phyloP scores from a whole-genome alignment of 2,113 vertebrate genomes.

The Cyprinus carpio region DNA sequence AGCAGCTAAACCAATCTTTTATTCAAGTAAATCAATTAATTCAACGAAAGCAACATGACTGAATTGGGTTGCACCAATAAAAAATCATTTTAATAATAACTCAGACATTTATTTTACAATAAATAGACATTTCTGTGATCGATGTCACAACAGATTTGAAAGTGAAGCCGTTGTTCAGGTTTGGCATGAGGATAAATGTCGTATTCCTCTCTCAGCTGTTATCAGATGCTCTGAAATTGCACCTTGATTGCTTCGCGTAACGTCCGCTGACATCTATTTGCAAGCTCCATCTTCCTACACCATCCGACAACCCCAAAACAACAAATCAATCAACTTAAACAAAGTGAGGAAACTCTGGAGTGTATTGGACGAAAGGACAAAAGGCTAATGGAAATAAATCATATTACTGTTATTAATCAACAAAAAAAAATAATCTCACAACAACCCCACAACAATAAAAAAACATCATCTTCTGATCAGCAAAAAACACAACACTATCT shows the following conservation, averaged over 20 bases:
- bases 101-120: no score
- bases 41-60: no score
- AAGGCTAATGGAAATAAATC: constrained; percentile 27
- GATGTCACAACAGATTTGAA: neutral
- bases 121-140: neutral
- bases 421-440: neutral
- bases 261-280: constrained; percentile 32
- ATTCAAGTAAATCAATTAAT: neutral
- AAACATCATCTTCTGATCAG: neutral
- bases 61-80: neutral
- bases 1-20: no score
- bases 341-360: constrained; percentile 16
- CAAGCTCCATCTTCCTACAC: constrained; percentile 6
- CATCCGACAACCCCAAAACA: constrained; percentile 33
- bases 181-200: constrained; percentile 12
- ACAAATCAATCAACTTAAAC: constrained; percentile 47
- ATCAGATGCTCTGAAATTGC: constrained; percentile 42
- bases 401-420: neutral
- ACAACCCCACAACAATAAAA: neutral
- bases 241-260: constrained; percentile 45
- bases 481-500: neutral
- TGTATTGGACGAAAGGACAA: neutral
- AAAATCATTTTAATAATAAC: neutral
- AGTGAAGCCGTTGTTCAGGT: neutral
- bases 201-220: neutral